Evolutionary conservation across 1,140 invertebrate genomes (phyloP).

Genomic region (Phymastichus coffea): DNA sequence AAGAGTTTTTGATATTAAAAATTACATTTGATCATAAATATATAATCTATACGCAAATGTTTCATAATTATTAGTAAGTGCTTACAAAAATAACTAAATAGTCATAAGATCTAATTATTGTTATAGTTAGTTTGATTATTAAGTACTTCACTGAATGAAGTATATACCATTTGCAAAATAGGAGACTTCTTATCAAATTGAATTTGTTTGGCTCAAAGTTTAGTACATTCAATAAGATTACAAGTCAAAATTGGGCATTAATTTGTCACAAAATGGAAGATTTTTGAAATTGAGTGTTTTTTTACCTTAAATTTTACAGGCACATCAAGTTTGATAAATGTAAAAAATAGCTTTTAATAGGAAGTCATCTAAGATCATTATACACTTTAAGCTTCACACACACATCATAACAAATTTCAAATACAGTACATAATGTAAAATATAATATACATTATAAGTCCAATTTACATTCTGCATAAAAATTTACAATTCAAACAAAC

Average conservation of each 20-base stretch:
- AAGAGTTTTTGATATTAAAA: conserved; percentile 12
- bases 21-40: conserved; percentile 8
- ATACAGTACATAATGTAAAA: too few species aligned
- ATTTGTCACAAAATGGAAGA: conserved; percentile 5
- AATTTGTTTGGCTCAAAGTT: conserved; percentile 6
- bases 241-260: too few species aligned
- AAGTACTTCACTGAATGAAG: conserved; percentile 28
- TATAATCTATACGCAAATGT: conserved; percentile 9
- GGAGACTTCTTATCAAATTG: conserved; percentile 14
- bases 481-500: conserved; percentile 23
- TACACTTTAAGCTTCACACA: conserved; percentile 9
- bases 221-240: too few species aligned
- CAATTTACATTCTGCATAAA: conserved; percentile 18
- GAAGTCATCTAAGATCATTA: conserved; percentile 5
- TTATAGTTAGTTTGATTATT: conserved; percentile 29
- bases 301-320: conserved; percentile 1
- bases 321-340: background rate
- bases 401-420: background rate
- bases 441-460: conserved; percentile 7
- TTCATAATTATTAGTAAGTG: background rate
- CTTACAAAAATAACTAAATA: conserved; percentile 23
- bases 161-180: conserved; percentile 11
- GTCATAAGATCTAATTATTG: conserved; percentile 11
- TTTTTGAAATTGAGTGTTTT: background rate
- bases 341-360: conserved; percentile 3